Base-by-base conservation (phyloP, 92 coral and sea anemone species). In the Actinostola sp. region DNA sequence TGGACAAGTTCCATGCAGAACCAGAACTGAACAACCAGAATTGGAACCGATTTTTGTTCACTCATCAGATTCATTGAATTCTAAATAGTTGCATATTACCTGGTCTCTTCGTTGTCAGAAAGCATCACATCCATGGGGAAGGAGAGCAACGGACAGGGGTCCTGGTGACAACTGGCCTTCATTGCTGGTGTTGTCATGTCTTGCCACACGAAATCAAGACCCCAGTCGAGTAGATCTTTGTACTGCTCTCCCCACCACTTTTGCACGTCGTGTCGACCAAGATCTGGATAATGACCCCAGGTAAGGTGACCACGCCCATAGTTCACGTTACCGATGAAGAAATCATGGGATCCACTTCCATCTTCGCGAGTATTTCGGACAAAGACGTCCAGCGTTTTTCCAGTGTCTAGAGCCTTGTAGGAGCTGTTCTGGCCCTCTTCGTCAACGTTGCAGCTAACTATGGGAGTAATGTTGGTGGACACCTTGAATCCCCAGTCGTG, bases 211-310 rank as follows among this genome's bases (percentile, higher is more conserved):
- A 88, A 88, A 58, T 88, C 89, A 43, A 88, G 52, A 0, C 92
- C 92, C 92, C 92, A 88, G 77, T 88, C 92, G 30, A 88, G 54
- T 20, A 88, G 89, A 53, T 88, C 92, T 7, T 76, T 73, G 75
- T 88, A 88, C 67, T 88, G 92, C 51, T 84, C 86, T 7, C 92
- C 92, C 92, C 92, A 88, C 92, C 92, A 88, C 71, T 79, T 84
- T 72, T 79, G 89, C 58, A 68, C 92, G 0, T 88, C 92, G 3
- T 29, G 77, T 21, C 89, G 60, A 26, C 92, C 92, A 73, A 88
- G 79, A 38, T 88, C 92, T 23, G 92, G 89, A 56, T 88, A 88
- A 26, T 88, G 89, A 11, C 92, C 92, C 92, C 92, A 88, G 3
- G 92, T 88, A 26, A 88, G 72, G 24, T 78, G 85, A 17, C 89